These are phyloP conservation scores for Pseudanteris insignis DNA, from an alignment of 2,888 invertebrate genomes.

Conservation along the genomic window DNA sequence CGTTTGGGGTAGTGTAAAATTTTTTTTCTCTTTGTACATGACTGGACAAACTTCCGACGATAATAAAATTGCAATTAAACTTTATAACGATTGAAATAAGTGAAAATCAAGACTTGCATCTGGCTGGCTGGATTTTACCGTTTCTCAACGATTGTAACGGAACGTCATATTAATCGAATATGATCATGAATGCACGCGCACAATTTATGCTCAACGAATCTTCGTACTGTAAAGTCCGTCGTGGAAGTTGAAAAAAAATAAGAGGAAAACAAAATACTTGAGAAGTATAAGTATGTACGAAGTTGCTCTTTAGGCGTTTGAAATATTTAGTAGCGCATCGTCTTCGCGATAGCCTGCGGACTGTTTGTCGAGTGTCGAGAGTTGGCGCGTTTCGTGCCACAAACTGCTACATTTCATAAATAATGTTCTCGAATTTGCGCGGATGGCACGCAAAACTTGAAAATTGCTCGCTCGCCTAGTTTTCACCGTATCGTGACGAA, in stretches of 20 bases:
- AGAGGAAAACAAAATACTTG: constrained; percentile 22
- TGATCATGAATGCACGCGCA: constrained; percentile 7
- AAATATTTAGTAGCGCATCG: constrained; percentile 44
- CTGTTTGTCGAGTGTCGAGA: constrained; percentile 42
- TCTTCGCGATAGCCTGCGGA: constrained; percentile 34
- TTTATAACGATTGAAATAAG: too few species aligned
- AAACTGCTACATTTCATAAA: constrained; percentile 58
- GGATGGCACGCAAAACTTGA: constrained; percentile 34
- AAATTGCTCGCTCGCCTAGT: constrained; percentile 37
- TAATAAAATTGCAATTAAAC: too few species aligned
- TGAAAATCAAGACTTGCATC: too few species aligned
- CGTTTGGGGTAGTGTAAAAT: too few species aligned
- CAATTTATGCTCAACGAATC: constrained; percentile 27
- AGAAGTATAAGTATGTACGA: constrained; percentile 42
- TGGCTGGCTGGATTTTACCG: too few species aligned
- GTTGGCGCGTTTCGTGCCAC: constrained; percentile 43
- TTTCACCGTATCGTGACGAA: constrained; percentile 24
- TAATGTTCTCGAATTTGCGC: constrained; percentile 58
- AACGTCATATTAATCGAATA: constrained; percentile 2
- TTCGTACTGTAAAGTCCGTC: constrained; percentile 14
- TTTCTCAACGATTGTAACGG: not conserved
- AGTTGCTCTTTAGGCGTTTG: constrained; percentile 38
- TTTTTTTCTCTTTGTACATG: too few species aligned
- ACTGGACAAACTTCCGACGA: too few species aligned
- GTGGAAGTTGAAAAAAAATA: constrained; percentile 10